Evolutionary conservation across 2,113 vertebrate genomes (phyloP).

Genomic region (Ophiodon elongatus): DNA sequence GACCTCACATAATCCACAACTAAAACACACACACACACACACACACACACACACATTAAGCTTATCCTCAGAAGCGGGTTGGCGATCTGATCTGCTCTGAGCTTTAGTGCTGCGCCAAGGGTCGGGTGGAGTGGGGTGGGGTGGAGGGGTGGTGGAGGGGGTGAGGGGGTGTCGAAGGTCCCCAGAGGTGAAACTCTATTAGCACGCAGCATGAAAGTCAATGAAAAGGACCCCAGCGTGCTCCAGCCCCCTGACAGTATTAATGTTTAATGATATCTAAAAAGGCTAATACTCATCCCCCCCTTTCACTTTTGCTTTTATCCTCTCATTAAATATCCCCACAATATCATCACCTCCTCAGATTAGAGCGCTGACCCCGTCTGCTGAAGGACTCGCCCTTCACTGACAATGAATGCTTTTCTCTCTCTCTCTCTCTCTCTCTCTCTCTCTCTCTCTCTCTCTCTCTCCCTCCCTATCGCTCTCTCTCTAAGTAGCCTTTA

Average conservation of each 20-base stretch:
- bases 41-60: conserved; percentile 49
- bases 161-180: conserved; percentile 41
- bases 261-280: conserved; percentile 85
- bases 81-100: conserved; percentile 58
- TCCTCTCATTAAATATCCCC: conserved; percentile 71
- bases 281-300: conserved; percentile 72
- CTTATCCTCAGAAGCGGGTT: conserved; percentile 66
- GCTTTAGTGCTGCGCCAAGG: conserved; percentile 25
- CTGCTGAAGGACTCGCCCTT: conserved; percentile 68
- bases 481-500: neutral
- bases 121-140: neutral
- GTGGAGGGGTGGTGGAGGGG: too few species aligned
- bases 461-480: neutral
- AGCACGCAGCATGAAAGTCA: conserved; percentile 80
- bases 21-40: conserved; percentile 16
- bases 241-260: conserved; percentile 75
- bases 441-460: conserved; percentile 6
- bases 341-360: conserved; percentile 72
- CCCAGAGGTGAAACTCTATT: conserved; percentile 79
- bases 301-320: conserved; percentile 51
- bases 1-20: conserved; percentile 40
- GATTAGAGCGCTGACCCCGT: conserved; percentile 73
- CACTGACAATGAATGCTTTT: conserved; percentile 27
- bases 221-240: conserved; percentile 71
- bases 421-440: neutral